phyloP scores from a whole-genome alignment of 1,140 invertebrate species.

The Heliconius melpomene region DNA sequence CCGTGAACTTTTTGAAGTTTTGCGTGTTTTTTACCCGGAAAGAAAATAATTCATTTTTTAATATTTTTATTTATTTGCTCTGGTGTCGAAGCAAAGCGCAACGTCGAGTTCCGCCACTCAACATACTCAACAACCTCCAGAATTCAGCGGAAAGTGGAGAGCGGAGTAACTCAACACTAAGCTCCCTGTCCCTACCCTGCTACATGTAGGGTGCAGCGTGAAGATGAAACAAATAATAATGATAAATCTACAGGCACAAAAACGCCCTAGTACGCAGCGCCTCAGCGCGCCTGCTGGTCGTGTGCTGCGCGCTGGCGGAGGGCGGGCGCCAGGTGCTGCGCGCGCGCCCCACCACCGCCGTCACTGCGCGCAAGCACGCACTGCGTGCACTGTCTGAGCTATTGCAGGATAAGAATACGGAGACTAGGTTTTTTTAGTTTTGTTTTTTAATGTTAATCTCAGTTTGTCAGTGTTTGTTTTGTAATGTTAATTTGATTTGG shows the following conservation, averaged over 20 bases:
- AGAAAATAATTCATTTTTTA: no score
- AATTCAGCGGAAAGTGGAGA: neutral
- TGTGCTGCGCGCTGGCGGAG: constrained; percentile 62
- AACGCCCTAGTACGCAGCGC: constrained; percentile 64
- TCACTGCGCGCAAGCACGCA: constrained; percentile 52
- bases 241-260: constrained; percentile 54
- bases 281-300: constrained; percentile 62
- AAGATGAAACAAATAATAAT: no score
- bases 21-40: no score
- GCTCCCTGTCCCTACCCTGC: neutral
- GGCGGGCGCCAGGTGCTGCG: constrained; percentile 61
- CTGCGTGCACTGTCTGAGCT: constrained; percentile 55
- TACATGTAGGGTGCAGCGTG: neutral
- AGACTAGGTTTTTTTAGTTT: constrained; percentile 51
- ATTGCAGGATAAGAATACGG: constrained; percentile 59
- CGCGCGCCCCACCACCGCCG: constrained; percentile 57
- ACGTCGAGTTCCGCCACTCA: neutral
- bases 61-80: no score
- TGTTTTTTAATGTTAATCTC: no score
- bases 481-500: no score
- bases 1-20: no score
- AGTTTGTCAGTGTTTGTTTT: no score
- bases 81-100: no score
- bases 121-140: neutral
- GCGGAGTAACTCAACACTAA: neutral